Percentiles rank a stretch among this genome's conserved stretches.
Conservation (phyloP, 2,113 vertebrate species). For the Pseudopodoces humilis region DNA sequence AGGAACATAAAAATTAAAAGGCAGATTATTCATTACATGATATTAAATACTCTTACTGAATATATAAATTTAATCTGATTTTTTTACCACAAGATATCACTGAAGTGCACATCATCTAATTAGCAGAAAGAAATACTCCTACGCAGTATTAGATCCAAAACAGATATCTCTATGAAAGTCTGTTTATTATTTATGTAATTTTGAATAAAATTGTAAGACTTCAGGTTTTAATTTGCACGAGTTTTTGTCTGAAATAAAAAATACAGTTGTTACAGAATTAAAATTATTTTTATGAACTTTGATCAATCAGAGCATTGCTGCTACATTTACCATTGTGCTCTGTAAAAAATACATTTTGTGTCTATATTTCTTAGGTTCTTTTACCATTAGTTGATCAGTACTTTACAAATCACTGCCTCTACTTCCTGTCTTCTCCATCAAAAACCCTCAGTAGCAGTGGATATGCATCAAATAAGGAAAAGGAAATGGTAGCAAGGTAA, state of each 20-base stretch:
- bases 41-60: background rate
- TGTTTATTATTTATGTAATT: background rate
- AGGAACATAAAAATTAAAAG: background rate
- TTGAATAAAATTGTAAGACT: background rate
- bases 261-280: background rate
- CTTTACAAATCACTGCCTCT: constrained; percentile 96
- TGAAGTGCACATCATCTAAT: background rate
- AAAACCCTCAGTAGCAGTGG: constrained; percentile 95
- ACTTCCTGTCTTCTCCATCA: constrained; percentile 94
- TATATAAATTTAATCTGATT: background rate
- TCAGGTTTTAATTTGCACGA: background rate
- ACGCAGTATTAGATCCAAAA: background rate
- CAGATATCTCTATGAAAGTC: background rate
- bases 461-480: constrained; percentile 97
- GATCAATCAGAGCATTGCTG: background rate
- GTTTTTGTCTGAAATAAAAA: background rate
- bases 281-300: background rate
- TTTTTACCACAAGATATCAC: background rate
- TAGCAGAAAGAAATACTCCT: background rate
- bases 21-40: background rate
- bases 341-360: background rate
- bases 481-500: constrained; percentile 98
- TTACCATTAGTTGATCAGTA: constrained; percentile 97
- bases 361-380: constrained; percentile 84
- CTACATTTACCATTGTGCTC: background rate